Conservation (phyloP, 2,888 invertebrate species). For the Caenorhabditis virilis region DNA sequence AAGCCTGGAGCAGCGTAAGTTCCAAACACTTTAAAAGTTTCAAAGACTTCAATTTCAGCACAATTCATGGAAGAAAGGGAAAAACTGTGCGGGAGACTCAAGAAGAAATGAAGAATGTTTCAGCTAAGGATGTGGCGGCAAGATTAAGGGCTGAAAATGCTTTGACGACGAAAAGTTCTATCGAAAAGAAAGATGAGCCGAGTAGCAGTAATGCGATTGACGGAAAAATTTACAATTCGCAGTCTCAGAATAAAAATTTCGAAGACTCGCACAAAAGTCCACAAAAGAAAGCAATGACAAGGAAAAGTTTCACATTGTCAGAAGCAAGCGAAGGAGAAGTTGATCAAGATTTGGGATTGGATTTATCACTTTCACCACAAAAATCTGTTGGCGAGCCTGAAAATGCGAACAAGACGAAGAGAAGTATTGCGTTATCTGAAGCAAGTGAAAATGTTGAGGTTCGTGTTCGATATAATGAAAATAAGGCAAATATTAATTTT, state of each 20-base stretch:
- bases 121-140: constrained; percentile 34
- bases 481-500: too few relatives aligned
- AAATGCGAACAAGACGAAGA: too few relatives aligned
- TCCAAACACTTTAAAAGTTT: not conserved
- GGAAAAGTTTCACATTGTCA: not conserved
- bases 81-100: constrained; percentile 35
- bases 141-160: constrained; percentile 10
- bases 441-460: too few relatives aligned
- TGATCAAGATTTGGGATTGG: too few relatives aligned
- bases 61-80: constrained; percentile 37
- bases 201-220: not conserved
- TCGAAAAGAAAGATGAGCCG: too few relatives aligned
- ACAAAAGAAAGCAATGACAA: not conserved
- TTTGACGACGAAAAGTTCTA: too few relatives aligned
- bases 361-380: too few relatives aligned
- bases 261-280: not conserved
- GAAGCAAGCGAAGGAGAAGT: constrained; percentile 1
- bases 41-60: not conserved
- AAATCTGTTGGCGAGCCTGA: too few relatives aligned
- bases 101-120: constrained; percentile 25
- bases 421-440: too few relatives aligned
- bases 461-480: too few relatives aligned
- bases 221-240: not conserved
- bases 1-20: constrained; percentile 1
- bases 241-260: not conserved